phyloP scores from a whole-genome alignment of 2,888 invertebrate species.

The Hirtodrosophila alboralis region DNA sequence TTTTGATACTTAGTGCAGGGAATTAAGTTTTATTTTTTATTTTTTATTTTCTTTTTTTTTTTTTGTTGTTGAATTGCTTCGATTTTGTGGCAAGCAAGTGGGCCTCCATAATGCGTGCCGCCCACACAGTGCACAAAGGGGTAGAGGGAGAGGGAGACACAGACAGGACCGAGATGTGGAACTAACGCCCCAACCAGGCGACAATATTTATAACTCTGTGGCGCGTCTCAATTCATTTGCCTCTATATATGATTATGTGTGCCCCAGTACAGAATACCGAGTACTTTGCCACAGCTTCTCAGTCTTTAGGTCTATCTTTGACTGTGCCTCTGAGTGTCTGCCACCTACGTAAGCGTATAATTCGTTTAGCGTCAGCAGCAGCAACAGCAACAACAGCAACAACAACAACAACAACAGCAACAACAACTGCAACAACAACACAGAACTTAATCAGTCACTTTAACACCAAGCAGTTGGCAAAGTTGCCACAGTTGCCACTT shows the following conservation, averaged over 20 bases:
- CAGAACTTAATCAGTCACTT: constrained; percentile 76
- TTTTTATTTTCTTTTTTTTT: not conserved
- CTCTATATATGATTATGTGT: constrained; percentile 52
- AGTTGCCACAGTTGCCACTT: constrained; percentile 58
- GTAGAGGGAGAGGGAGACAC: too few relatives aligned
- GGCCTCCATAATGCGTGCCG: constrained; percentile 34
- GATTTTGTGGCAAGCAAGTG: constrained; percentile 44
- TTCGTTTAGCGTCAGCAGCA: constrained; percentile 76
- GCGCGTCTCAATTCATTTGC: constrained; percentile 77
- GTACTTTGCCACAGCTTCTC: constrained; percentile 15
- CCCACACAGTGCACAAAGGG: constrained; percentile 49
- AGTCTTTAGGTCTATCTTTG: constrained; percentile 18
- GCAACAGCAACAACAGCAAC: constrained; percentile 18
- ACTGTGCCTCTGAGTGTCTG: constrained; percentile 64
- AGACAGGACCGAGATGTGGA: constrained; percentile 20
- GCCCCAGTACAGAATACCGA: constrained; percentile 11
- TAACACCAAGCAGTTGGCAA: constrained; percentile 70
- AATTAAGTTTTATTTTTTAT: too few relatives aligned
- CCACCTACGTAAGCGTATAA: constrained; percentile 80
- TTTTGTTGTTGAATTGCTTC: constrained; percentile 14
- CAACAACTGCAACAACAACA: constrained; percentile 42
- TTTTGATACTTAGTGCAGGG: not conserved
- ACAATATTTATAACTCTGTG: constrained; percentile 76
- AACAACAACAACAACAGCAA: constrained; percentile 15
- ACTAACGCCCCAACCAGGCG: constrained; percentile 61